Conservation (phyloP, 64 coral and sea anemone genomes). For the Actinia equina region DNA sequence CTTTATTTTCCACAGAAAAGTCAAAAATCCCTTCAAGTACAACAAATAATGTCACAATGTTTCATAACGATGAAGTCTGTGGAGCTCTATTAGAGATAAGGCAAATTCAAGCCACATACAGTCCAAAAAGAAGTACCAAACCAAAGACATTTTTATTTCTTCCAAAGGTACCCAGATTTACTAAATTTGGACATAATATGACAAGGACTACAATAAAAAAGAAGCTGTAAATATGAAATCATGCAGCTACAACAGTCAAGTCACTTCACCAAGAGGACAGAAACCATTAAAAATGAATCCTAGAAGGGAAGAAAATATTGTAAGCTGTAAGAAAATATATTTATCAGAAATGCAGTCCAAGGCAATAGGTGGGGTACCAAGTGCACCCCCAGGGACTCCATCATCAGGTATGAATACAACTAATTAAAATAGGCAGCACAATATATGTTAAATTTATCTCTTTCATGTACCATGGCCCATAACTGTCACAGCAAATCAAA, state of each 20-base stretch:
- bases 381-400: constrained; percentile 73
- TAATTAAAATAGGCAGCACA: too few relatives aligned
- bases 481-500: too few relatives aligned
- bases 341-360: constrained; percentile 75
- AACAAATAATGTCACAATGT: neutral
- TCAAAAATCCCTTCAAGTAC: neutral
- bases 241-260: neutral
- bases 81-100: neutral
- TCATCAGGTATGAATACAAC: constrained; percentile 23
- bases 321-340: constrained; percentile 59
- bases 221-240: neutral
- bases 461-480: too few relatives aligned
- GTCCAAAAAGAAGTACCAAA: neutral
- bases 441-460: too few relatives aligned
- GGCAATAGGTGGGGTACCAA: constrained; percentile 70
- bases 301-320: neutral
- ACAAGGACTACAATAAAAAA: neutral
- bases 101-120: constrained; percentile 13
- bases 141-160: constrained; percentile 6
- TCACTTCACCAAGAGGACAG: neutral
- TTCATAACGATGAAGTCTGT: neutral
- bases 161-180: neutral
- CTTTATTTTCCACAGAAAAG: neutral
- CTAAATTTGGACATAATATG: neutral
- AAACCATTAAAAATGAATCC: constrained; percentile 11